These are phyloP conservation scores for Hybos culiciformis DNA, from an alignment of 2,888 invertebrate genomes.

Conservation along the genomic window DNA sequence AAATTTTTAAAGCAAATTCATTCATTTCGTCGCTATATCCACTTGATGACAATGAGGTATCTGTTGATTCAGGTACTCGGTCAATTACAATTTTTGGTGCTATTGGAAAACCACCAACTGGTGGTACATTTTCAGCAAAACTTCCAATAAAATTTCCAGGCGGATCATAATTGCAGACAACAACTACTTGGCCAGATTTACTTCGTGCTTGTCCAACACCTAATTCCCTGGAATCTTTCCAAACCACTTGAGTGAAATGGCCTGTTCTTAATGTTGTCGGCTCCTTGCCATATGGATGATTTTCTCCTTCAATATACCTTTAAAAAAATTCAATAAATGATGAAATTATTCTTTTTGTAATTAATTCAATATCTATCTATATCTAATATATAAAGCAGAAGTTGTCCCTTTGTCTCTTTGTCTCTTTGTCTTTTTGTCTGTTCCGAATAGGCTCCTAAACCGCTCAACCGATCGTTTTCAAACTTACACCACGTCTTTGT, in stretches of 20 bases:
- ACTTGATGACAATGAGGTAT: slow-evolving; percentile 18
- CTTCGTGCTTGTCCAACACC: slow-evolving; percentile 56
- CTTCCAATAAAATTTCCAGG: slow-evolving; percentile 75
- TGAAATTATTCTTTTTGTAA: not conserved
- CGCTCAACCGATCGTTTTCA: too few relatives aligned
- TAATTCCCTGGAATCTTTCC: slow-evolving; percentile 58
- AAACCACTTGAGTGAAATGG: slow-evolving; percentile 70
- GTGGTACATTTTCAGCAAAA: slow-evolving; percentile 57
- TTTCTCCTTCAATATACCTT: slow-evolving; percentile 47
- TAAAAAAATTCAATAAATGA: not conserved
- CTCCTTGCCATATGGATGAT: slow-evolving; percentile 48
- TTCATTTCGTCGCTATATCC: slow-evolving; percentile 21
- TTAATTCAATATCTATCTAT: too few relatives aligned
- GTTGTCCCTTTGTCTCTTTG: too few relatives aligned
- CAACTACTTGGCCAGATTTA: slow-evolving; percentile 62
- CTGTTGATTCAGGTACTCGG: slow-evolving; percentile 18
- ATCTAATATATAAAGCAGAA: too few relatives aligned
- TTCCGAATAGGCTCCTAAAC: too few relatives aligned
- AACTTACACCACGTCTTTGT: too few relatives aligned
- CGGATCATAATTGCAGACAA: slow-evolving; percentile 79
- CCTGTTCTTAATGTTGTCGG: slow-evolving; percentile 53
- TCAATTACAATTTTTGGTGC: slow-evolving; percentile 19
- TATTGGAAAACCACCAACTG: slow-evolving; percentile 35
- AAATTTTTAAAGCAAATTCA: slow-evolving; percentile 37
- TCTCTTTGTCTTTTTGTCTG: too few relatives aligned